phyloP scores from a whole-genome alignment of 2,113 vertebrate species.

The Eretmochelys imbricata region DNA sequence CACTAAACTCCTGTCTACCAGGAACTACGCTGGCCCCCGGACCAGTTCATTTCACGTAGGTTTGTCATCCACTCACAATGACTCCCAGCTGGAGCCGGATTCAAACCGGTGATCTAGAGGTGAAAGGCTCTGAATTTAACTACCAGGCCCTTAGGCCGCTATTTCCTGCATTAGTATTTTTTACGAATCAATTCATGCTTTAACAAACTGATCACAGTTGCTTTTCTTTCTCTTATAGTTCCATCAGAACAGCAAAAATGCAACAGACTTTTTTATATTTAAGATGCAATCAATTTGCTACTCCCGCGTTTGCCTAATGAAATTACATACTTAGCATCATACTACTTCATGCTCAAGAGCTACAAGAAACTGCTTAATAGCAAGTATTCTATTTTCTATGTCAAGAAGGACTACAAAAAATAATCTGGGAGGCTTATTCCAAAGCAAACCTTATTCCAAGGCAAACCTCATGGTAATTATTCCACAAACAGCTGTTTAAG shows the following conservation, averaged over 20 bases:
- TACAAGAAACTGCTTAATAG: slow-evolving; percentile 62
- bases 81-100: rapidly evolving
- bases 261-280: slow-evolving; percentile 26
- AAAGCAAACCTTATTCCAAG: not conserved
- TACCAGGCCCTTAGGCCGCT: not conserved
- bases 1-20: not conserved
- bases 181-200: not conserved
- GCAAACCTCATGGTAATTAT: slow-evolving; percentile 9
- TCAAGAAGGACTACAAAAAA: slow-evolving; percentile 41
- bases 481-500: slow-evolving; percentile 55
- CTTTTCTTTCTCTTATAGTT: slow-evolving; percentile 10
- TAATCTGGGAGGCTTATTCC: slow-evolving; percentile 31
- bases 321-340: slow-evolving; percentile 64
- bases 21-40: not conserved
- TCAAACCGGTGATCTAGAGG: rapidly evolving
- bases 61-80: not conserved
- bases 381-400: slow-evolving; percentile 58
- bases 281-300: slow-evolving; percentile 56
- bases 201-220: slow-evolving; percentile 1
- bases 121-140: not conserved
- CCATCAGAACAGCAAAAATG: slow-evolving; percentile 7
- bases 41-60: not conserved
- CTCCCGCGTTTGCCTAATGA: slow-evolving; percentile 57
- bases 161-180: not conserved
- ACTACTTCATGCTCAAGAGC: slow-evolving; percentile 65